phyloP scores from a whole-genome alignment of 1,140 invertebrate species.

The Nasonia vitripennis region DNA sequence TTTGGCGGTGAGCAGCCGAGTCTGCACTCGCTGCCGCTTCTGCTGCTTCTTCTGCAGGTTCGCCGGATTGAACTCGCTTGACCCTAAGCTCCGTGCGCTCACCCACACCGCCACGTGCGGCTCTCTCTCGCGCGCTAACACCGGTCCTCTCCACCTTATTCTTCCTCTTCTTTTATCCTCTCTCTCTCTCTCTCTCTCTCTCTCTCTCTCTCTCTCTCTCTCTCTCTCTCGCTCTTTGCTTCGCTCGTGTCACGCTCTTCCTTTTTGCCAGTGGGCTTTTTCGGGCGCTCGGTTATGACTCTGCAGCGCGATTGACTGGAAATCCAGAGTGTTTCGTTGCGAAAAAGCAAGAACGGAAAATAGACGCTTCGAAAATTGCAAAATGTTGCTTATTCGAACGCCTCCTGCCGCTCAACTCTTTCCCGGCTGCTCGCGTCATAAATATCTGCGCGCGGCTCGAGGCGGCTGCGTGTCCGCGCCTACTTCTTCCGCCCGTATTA shows the following conservation, averaged over 20 bases:
- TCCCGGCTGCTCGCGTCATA: background rate
- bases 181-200: constrained; percentile 8
- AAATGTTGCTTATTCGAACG: background rate
- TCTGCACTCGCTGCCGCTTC: background rate
- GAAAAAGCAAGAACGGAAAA: too few species aligned
- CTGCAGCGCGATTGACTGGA: background rate
- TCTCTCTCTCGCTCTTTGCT: constrained; percentile 8
- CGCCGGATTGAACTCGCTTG: constrained; percentile 49
- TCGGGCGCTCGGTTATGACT: background rate
- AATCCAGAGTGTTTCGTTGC: too few species aligned
- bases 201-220: constrained; percentile 6
- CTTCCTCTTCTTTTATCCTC: too few species aligned
- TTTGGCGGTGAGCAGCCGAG: constrained; percentile 35
- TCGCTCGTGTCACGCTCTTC: background rate
- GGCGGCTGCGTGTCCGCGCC: constrained; percentile 20
- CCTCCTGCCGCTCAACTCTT: background rate
- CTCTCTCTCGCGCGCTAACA: background rate
- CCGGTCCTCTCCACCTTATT: background rate
- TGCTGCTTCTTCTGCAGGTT: background rate
- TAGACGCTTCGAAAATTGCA: background rate
- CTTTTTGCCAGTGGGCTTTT: constrained; percentile 2
- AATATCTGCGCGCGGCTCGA: background rate
- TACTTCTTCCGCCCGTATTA: constrained; percentile 46
- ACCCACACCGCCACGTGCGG: constrained; percentile 45
- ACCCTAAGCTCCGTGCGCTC: constrained; percentile 47